Conservation (phyloP, 2,797 vertebrate genomes). For the Prunella strophiata region DNA sequence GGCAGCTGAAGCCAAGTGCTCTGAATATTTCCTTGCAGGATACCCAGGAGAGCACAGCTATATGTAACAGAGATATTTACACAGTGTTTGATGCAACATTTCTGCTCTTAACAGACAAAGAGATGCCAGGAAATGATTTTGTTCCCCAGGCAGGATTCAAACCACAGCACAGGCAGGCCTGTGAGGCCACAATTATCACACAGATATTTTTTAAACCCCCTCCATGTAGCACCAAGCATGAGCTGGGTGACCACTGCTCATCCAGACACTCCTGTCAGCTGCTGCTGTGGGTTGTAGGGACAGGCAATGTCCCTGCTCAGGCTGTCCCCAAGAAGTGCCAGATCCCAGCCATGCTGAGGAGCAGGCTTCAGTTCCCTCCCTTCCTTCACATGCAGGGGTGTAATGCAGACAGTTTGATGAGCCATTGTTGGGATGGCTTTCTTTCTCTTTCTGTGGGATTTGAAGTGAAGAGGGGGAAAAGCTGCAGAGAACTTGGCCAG, state of each 20-base stretch:
- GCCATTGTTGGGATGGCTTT: not conserved
- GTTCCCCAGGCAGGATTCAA: not conserved
- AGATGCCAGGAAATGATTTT: not conserved
- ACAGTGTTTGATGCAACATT: not conserved
- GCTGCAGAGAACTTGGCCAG: not conserved
- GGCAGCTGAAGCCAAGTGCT: constrained; percentile 7
- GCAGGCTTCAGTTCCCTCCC: not conserved
- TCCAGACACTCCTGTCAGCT: not conserved
- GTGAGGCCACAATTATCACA: not conserved
- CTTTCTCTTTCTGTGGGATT: not conserved
- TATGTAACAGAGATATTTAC: constrained; percentile 3
- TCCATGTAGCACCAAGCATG: not conserved
- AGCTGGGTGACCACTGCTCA: not conserved
- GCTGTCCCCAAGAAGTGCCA: not conserved
- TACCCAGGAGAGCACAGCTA: not conserved
- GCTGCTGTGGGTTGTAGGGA: not conserved
- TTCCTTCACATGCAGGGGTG: not conserved
- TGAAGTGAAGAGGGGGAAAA: not conserved
- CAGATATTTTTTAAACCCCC: not conserved
- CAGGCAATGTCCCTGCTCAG: not conserved
- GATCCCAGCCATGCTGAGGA: not conserved
- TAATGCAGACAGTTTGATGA: not conserved
- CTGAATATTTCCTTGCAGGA: not conserved
- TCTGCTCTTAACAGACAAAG: constrained; percentile 6
- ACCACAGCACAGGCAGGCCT: not conserved